Percentiles rank a stretch among this genome's conserved stretches.
These are phyloP conservation scores for Thalpophila matura DNA, from an alignment of 2,888 invertebrate genomes.

Conservation along the genomic window DNA sequence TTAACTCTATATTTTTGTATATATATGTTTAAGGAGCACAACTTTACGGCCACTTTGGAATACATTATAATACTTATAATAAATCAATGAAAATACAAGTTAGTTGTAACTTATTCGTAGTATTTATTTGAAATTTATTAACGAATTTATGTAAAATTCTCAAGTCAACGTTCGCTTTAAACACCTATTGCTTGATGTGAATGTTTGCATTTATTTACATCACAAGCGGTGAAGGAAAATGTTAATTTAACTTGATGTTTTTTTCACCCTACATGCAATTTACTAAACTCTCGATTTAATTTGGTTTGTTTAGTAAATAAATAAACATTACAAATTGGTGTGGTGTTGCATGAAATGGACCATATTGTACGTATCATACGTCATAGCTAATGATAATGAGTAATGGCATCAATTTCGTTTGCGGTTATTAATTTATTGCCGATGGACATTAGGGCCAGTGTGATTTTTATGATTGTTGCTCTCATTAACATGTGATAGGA, in stretches of 20 bases:
- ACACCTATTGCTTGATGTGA: conserved; percentile 30
- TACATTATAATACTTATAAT: too few species aligned
- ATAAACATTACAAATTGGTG: background rate
- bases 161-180: conserved; percentile 45
- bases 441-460: conserved; percentile 78
- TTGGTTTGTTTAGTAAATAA: background rate
- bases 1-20: too few species aligned
- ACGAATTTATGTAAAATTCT: conserved; percentile 27
- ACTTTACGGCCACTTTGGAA: background rate
- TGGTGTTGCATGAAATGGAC: conserved; percentile 66
- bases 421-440: conserved; percentile 75
- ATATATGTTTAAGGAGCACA: conserved; percentile 1
- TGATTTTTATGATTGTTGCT: conserved; percentile 76
- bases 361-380: conserved; percentile 63
- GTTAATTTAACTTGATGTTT: conserved; percentile 1
- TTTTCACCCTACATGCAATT: conserved; percentile 1
- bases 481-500: conserved; percentile 74
- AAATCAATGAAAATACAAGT: too few species aligned
- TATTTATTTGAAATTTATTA: conserved; percentile 35
- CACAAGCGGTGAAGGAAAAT: conserved; percentile 14
- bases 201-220: conserved; percentile 52
- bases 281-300: background rate
- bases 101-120: conserved; percentile 7
- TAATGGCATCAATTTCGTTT: conserved; percentile 70
- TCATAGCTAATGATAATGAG: conserved; percentile 63